Base-by-base conservation (phyloP, 2,888 invertebrate species). In the Eupithecia insigniata region DNA sequence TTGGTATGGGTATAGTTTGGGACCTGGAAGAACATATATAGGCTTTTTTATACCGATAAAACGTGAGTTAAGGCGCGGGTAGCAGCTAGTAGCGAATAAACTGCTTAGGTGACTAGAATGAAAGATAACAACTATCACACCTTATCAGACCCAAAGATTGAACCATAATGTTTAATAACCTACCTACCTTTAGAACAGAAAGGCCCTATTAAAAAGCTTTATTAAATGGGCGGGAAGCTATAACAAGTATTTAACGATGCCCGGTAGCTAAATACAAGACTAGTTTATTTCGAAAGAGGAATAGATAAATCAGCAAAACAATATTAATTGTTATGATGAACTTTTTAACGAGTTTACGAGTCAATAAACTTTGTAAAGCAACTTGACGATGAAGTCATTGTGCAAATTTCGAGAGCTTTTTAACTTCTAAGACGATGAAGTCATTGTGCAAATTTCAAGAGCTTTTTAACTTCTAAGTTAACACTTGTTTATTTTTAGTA, bases 201-300 rank as follows among this genome's bases (percentile, higher is more conserved):
- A 73, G 55, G 18, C 34, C 8, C 58, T 43, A 61, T 69, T 64
- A 22, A 70, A 70, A 73, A 61, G 71, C 69, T 55, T 72, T 39
- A 77, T 76, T 77, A 74, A 72, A 75, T 75, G 77, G 79, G 79
- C 79, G 79, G 71, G 71, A 74, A 68, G 70, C 71, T 70, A 77
- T 74, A 72, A 71, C 65, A 65, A 66, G 67, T 76, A 71, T 70
- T 76, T 76, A 76, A 77, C 74, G 70, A 69, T 77, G 76, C 74
- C 79, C 79, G 67, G 79, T 79, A 79, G 79, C 79, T 51, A 74
- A 70, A 73, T 69, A 68, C 68, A 61, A 67, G 66, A 74, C 71
- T 61, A 62, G 73, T 70, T 74, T 72, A 67, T 65, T 72, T 36
- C 28, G 55, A 66, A 68, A 61, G 61, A 8, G 30, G 61, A 32